Conservation (phyloP, 1,140 invertebrate genomes). For the Drosophila ananassae region DNA sequence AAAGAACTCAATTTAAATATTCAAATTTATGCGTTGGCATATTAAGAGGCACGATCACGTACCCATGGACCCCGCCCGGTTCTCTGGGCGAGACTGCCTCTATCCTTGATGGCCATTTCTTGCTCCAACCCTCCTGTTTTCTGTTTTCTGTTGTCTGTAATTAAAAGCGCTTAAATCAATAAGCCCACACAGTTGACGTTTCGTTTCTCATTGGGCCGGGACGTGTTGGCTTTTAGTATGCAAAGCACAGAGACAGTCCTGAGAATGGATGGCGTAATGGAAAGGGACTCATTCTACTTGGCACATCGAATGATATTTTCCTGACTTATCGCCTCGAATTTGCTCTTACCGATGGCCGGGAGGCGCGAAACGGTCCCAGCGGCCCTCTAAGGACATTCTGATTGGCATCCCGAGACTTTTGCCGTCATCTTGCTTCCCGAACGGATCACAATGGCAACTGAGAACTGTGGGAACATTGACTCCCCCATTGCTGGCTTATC, state of each 20-base stretch:
- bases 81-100: not conserved
- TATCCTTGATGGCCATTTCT: constrained; percentile 21
- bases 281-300: constrained; percentile 1
- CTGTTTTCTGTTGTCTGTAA: constrained; percentile 48
- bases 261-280: not conserved
- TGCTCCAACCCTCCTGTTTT: not conserved
- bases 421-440: constrained; percentile 28
- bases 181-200: constrained; percentile 52
- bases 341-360: constrained; percentile 25
- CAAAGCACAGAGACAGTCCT: constrained; percentile 50
- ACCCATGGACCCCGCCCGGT: constrained; percentile 9
- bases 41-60: constrained; percentile 61
- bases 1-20: constrained; percentile 61
- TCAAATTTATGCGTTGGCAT: constrained; percentile 72
- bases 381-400: constrained; percentile 52
- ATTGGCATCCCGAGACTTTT: constrained; percentile 40
- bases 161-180: constrained; percentile 76
- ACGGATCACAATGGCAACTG: constrained; percentile 40
- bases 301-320: constrained; percentile 29
- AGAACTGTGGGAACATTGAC: constrained; percentile 19
- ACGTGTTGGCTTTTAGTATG: constrained; percentile 56
- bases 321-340: constrained; percentile 39
- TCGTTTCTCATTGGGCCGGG: constrained; percentile 54
- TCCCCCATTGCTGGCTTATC: constrained; percentile 38
- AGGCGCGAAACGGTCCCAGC: constrained; percentile 36